phyloP scores from a whole-genome alignment of 2,797 vertebrate species.

The Myotis vivesi region DNA sequence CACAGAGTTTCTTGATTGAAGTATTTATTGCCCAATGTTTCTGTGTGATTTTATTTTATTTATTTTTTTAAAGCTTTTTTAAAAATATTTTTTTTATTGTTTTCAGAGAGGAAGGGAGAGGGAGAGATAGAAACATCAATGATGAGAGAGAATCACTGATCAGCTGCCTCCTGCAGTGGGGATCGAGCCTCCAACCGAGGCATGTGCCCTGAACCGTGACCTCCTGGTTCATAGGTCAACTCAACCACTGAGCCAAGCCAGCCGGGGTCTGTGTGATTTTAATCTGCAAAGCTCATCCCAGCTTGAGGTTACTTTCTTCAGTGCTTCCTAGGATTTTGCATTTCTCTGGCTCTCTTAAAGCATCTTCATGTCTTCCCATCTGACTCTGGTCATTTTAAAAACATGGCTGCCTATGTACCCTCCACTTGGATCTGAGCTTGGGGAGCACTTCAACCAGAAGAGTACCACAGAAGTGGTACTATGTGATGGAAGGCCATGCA shows the following conservation, averaged over 20 bases:
- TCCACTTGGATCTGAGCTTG: background rate
- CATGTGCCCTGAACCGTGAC: too few relatives aligned
- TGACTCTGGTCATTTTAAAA: background rate
- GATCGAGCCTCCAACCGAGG: too few relatives aligned
- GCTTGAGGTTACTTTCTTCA: background rate
- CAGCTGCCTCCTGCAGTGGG: too few relatives aligned
- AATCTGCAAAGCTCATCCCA: background rate
- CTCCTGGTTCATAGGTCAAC: too few relatives aligned
- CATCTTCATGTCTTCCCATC: background rate
- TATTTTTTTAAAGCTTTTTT: too few relatives aligned
- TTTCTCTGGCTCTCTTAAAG: background rate
- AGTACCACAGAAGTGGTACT: background rate
- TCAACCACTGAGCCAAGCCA: too few relatives aligned
- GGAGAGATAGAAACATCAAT: too few relatives aligned
- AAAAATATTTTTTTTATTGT: too few relatives aligned
- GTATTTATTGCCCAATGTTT: background rate
- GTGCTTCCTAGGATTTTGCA: background rate
- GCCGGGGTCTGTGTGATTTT: background rate
- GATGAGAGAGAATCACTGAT: too few relatives aligned
- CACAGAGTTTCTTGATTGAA: background rate
- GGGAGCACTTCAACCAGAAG: background rate
- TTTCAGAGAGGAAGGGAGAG: too few relatives aligned
- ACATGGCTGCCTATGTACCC: background rate
- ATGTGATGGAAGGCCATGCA: background rate
- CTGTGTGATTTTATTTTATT: slow-evolving; percentile 17